Percentiles rank a stretch among this genome's conserved stretches.
phyloP scores from a whole-genome alignment of 30 jellyfish, hydroid and myxozoan species.

The Pelagia noctiluca region DNA sequence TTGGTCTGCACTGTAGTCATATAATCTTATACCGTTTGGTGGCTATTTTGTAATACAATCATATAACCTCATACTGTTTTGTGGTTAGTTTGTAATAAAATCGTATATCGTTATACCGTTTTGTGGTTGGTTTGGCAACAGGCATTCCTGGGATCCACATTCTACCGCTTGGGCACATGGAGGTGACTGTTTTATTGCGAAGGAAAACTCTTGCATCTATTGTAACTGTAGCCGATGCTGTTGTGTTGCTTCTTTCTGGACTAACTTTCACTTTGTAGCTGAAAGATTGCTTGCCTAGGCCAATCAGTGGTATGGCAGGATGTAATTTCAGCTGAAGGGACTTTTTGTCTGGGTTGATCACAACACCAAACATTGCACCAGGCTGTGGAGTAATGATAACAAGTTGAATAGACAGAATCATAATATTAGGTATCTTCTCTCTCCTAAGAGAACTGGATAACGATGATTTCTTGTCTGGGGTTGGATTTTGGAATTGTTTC shows the following conservation, averaged over 20 bases:
- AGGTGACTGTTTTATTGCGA: conserved; percentile 46
- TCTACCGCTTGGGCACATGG: conserved; percentile 68
- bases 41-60: neutral
- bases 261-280: conserved; percentile 42
- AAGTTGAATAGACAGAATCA: no score
- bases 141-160: conserved; percentile 78
- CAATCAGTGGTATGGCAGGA: conserved; percentile 56
- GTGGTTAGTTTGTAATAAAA: neutral
- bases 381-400: conserved; percentile 16
- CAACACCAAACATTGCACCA: conserved; percentile 46
- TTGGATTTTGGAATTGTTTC: no score
- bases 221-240: conserved; percentile 20
- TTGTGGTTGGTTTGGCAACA: conserved; percentile 14
- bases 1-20: no score
- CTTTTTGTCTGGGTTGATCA: conserved; percentile 34
- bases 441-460: no score
- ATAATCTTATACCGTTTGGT: no score
- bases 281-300: conserved; percentile 51
- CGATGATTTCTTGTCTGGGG: no score
- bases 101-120: conserved; percentile 34
- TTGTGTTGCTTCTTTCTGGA: conserved; percentile 8
- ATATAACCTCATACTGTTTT: neutral
- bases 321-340: conserved; percentile 44
- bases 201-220: conserved; percentile 40
- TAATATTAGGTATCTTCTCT: no score